phyloP scores from a whole-genome alignment of 35 echinoderm and acorn worm species.

The Heliocidaris tuberculata region DNA sequence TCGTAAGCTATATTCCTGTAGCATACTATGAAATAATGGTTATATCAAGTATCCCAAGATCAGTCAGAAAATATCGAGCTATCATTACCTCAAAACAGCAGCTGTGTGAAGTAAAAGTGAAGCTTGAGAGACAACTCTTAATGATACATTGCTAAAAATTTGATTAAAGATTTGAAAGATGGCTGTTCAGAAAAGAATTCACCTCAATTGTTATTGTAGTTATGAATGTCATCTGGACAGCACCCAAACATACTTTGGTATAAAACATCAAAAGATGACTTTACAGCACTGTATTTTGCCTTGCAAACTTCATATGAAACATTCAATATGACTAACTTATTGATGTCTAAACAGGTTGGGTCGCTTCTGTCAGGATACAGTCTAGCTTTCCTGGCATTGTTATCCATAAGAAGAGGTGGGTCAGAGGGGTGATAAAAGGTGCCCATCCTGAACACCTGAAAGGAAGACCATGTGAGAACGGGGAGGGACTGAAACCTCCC shows the following conservation, averaged over 20 bases:
- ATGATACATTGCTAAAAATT: no score
- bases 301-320: no score
- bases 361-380: background rate
- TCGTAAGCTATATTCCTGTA: no score
- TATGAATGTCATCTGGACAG: no score
- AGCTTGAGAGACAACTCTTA: no score
- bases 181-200: no score
- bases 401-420: background rate
- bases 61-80: background rate
- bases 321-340: background rate
- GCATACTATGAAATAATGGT: background rate
- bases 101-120: no score
- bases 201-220: no score
- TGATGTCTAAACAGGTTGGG: background rate
- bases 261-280: no score
- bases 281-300: no score
- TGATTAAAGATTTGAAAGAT: no score
- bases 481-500: slow-evolving; percentile 13
- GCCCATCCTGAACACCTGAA: background rate
- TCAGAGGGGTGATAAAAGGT: background rate
- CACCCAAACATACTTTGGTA: no score
- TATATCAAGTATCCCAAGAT: background rate
- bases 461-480: background rate
- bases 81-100: background rate
- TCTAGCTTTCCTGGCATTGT: background rate